A percentile compares a stretch with the other conserved stretches of the same genome.
Evolutionary conservation across 1,140 invertebrate species (phyloP).

Genomic region (Antheraea mylitta): DNA sequence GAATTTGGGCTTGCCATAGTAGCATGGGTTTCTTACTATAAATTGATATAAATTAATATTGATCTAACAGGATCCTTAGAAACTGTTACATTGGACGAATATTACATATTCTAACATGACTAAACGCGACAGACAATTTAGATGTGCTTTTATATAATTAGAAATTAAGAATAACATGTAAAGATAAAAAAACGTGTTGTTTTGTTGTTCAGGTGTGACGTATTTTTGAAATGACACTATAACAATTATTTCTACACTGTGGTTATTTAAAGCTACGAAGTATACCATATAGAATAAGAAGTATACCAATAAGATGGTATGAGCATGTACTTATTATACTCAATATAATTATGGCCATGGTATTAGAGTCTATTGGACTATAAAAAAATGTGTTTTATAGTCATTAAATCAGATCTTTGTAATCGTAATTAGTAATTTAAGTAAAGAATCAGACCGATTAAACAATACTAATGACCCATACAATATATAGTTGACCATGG

Average conservation of each 20-base stretch:
- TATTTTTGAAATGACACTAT: background rate
- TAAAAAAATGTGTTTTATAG: no score
- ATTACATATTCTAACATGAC: background rate
- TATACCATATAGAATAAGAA: no score
- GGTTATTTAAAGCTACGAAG: background rate
- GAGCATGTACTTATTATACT: no score
- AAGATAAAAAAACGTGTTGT: background rate
- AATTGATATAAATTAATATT: constrained; percentile 31
- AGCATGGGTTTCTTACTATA: constrained; percentile 12
- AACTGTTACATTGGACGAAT: constrained; percentile 20
- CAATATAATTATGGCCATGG: no score
- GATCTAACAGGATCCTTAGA: constrained; percentile 55
- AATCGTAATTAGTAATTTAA: no score
- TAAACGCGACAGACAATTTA: background rate
- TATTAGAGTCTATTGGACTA: no score
- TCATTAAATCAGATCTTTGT: no score
- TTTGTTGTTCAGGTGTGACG: background rate
- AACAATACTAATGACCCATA: no score
- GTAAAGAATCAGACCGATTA: no score
- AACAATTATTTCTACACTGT: no score
- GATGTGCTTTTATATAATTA: background rate
- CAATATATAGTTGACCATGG: no score
- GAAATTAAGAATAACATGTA: background rate
- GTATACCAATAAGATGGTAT: no score
- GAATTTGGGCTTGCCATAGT: constrained; percentile 58